These are phyloP conservation scores for Trissoscelio sp. DNA, from an alignment of 2,888 invertebrate species.

Conservation along the genomic window DNA sequence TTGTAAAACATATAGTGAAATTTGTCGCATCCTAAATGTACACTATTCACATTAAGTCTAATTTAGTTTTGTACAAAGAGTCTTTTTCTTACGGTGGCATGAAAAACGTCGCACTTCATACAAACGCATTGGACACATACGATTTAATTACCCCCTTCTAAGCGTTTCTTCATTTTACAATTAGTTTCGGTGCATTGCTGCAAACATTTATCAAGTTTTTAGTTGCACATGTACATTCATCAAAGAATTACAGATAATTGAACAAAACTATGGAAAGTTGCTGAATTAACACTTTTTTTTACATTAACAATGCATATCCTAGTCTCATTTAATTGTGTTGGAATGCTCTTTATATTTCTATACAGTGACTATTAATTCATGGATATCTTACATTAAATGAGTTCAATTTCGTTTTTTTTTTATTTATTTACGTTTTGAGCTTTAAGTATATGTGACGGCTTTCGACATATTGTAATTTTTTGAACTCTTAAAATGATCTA, in stretches of 20 bases:
- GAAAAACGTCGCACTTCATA: constrained; percentile 54
- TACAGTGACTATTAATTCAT: constrained; percentile 14
- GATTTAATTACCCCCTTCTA: constrained; percentile 24
- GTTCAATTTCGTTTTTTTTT: constrained; percentile 8
- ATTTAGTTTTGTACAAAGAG: constrained; percentile 64
- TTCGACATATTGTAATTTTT: constrained; percentile 39
- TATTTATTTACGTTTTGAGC: constrained; percentile 10
- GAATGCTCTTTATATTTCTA: constrained; percentile 24
- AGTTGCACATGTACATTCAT: constrained; percentile 15
- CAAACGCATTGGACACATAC: constrained; percentile 34
- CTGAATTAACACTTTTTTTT: not conserved
- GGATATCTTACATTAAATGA: constrained; percentile 27
- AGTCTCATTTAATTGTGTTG: constrained; percentile 14
- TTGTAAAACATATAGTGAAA: constrained; percentile 52
- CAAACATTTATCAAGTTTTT: constrained; percentile 34
- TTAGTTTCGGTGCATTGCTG: constrained; percentile 12
- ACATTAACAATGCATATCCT: constrained; percentile 24
- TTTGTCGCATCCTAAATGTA: constrained; percentile 58
- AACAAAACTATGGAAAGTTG: no score
- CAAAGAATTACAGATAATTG: not conserved
- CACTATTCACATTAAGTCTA: constrained; percentile 69
- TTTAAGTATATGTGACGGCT: constrained; percentile 40
- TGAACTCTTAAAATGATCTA: not conserved
- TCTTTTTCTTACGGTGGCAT: constrained; percentile 50
- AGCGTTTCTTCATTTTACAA: constrained; percentile 47